Percentiles rank a stretch among this genome's conserved stretches.
Evolutionary conservation across 2,888 invertebrate species (phyloP).

Genomic region (Bedellia somnulentella): DNA sequence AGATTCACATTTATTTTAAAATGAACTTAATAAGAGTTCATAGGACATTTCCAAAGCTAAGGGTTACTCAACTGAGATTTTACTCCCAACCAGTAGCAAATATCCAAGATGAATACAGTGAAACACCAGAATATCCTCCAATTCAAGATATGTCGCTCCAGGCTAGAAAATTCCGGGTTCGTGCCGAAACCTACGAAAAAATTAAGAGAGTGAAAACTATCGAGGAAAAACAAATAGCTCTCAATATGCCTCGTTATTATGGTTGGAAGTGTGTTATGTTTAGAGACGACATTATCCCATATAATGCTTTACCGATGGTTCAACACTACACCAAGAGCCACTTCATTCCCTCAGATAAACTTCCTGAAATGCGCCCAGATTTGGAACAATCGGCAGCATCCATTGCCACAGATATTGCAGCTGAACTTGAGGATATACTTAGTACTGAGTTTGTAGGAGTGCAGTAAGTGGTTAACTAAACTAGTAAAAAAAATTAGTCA

Average conservation of each 20-base stretch:
- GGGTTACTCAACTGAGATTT: constrained; percentile 18
- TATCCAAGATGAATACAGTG: constrained; percentile 36
- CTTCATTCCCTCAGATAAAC: constrained; percentile 55
- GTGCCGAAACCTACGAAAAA: constrained; percentile 52
- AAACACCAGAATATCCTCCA: constrained; percentile 57
- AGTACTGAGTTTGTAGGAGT: constrained; percentile 61
- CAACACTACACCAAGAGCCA: constrained; percentile 81
- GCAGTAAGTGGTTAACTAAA: constrained; percentile 57
- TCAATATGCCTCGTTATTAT: constrained; percentile 82
- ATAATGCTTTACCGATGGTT: constrained; percentile 68
- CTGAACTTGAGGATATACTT: constrained; percentile 65
- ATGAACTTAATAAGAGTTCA: constrained; percentile 35
- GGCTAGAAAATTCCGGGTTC: constrained; percentile 45
- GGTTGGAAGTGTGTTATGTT: constrained; percentile 71
- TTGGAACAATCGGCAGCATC: constrained; percentile 42
- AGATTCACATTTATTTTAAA: constrained; percentile 10
- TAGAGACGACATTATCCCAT: constrained; percentile 62
- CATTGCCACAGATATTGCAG: constrained; percentile 53
- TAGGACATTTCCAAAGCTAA: constrained; percentile 30
- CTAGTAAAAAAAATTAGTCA: constrained; percentile 2
- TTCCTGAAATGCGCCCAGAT: constrained; percentile 64
- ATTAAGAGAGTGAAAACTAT: constrained; percentile 69
- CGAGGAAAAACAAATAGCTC: constrained; percentile 81
- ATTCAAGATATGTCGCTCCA: constrained; percentile 63
- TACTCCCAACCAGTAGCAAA: constrained; percentile 29